These are phyloP conservation scores for Callinectes sapidus DNA, from an alignment of 2,888 invertebrate species.

Conservation along the genomic window DNA sequence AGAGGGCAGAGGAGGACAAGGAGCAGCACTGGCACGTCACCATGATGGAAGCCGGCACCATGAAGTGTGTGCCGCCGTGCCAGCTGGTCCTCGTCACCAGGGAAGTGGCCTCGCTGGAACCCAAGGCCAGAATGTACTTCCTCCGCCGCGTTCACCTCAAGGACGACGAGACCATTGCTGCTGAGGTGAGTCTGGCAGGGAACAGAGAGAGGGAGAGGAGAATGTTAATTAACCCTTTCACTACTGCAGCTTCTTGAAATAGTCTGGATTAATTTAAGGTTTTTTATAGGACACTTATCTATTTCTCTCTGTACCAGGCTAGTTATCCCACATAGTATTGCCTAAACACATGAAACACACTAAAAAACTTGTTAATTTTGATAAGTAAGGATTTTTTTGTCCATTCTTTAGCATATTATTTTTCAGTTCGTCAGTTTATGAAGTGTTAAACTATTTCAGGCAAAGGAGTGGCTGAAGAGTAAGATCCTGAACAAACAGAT, in stretches of 20 bases:
- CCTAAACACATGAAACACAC: too few relatives aligned
- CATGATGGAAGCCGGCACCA: neutral
- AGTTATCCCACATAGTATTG: too few relatives aligned
- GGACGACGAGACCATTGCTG: neutral
- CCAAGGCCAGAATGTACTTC: neutral
- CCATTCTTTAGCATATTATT: neutral
- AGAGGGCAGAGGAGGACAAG: neutral
- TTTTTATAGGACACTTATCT: too few relatives aligned
- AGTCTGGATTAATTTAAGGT: too few relatives aligned
- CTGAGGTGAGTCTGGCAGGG: neutral
- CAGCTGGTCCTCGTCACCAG: neutral
- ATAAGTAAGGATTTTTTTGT: too few relatives aligned
- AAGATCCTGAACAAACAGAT: neutral
- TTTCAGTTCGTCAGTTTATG: neutral
- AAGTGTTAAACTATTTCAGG: neutral
- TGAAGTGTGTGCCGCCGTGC: neutral
- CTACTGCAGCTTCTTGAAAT: too few relatives aligned
- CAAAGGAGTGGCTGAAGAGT: neutral
- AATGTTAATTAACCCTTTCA: neutral
- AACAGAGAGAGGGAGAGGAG: too few relatives aligned
- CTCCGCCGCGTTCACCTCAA: neutral
- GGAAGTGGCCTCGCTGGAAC: neutral
- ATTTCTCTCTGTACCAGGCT: too few relatives aligned
- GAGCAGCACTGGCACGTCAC: neutral
- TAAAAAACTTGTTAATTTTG: too few relatives aligned